These are phyloP conservation scores for Tauraco erythrolophus DNA, from an alignment of 2,113 vertebrate genomes.

Conservation along the genomic window DNA sequence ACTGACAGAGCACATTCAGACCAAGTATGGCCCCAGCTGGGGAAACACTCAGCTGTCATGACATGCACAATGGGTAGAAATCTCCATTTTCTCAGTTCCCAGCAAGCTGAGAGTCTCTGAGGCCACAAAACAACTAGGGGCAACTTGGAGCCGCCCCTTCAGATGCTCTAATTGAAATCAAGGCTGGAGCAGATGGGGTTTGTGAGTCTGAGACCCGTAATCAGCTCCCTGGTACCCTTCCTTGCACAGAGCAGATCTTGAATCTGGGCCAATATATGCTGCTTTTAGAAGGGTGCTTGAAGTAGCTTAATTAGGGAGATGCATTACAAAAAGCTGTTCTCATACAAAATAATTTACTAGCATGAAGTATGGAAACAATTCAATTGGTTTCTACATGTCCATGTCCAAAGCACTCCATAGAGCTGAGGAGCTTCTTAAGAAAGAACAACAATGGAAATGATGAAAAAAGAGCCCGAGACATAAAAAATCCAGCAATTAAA, in stretches of 20 bases:
- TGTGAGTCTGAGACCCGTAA: background rate
- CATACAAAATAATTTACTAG: background rate
- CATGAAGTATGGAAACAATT: background rate
- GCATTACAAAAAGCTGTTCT: background rate
- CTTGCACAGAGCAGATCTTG: background rate
- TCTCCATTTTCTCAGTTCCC: background rate
- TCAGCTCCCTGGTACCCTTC: background rate
- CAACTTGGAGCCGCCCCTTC: background rate
- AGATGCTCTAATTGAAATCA: background rate
- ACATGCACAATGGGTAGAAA: background rate
- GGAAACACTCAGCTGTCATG: background rate
- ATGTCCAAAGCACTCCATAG: rapidly evolving
- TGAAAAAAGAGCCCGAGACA: background rate
- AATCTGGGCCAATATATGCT: background rate
- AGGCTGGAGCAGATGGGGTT: background rate
- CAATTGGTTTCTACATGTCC: background rate
- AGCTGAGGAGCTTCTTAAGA: background rate
- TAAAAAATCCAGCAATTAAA: constrained; percentile 33
- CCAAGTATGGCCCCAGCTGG: rapidly evolving
- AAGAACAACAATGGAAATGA: background rate
- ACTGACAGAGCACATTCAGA: background rate
- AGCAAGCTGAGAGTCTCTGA: background rate
- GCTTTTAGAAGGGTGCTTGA: background rate
- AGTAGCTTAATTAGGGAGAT: constrained; percentile 8
- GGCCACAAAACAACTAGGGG: background rate